phyloP scores from a whole-genome alignment of 2,888 invertebrate species.

The Ctena decussata region DNA sequence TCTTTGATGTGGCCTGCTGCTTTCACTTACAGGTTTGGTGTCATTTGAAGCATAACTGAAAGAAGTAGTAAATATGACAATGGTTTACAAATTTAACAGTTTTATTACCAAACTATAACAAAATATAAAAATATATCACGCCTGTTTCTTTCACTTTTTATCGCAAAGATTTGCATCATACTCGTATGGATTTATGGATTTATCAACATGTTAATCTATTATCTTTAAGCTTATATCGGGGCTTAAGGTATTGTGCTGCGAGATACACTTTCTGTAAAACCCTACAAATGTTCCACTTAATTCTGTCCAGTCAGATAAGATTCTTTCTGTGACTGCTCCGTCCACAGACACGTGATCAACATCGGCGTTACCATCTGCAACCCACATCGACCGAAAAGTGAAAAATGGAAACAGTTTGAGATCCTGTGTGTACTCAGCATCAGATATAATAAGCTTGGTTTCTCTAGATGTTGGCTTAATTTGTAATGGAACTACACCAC shows the following conservation, averaged over 20 bases:
- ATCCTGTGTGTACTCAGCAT: constrained; percentile 10
- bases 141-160: no score
- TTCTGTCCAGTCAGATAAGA: constrained; percentile 58
- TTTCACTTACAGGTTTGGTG: no score
- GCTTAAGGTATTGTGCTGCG: constrained; percentile 72
- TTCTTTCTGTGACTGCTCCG: constrained; percentile 41
- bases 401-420: constrained; percentile 60
- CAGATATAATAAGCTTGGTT: constrained; percentile 41
- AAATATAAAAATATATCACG: no score
- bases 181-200: no score
- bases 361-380: constrained; percentile 71
- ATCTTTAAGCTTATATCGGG: constrained; percentile 68
- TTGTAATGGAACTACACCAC: constrained; percentile 35
- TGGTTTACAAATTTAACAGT: no score
- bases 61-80: no score
- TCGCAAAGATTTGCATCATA: no score
- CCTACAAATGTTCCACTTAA: constrained; percentile 68
- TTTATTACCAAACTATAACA: no score
- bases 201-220: no score
- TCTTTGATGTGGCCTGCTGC: no score
- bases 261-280: constrained; percentile 74
- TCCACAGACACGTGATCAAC: constrained; percentile 74
- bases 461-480: constrained; percentile 31
- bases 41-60: no score
- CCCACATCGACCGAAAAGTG: constrained; percentile 74